Evolutionary conservation across 23 tunicate species (phyloP).

Genomic region (Halocynthia aurantium): DNA sequence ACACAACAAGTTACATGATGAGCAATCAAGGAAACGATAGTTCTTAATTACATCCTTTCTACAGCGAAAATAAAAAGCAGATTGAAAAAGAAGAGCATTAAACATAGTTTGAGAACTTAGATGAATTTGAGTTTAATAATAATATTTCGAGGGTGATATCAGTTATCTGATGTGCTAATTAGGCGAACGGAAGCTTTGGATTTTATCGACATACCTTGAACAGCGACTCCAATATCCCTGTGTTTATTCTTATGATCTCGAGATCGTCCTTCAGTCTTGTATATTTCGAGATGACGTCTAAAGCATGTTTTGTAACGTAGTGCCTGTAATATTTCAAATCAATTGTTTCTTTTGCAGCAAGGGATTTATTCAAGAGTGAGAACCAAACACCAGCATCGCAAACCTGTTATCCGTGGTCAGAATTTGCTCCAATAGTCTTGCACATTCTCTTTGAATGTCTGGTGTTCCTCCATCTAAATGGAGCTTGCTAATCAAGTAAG

Average conservation of each 20-base stretch:
- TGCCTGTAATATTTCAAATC: constrained; percentile 1
- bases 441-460: constrained; percentile 15
- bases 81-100: too few species aligned
- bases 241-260: constrained; percentile 18
- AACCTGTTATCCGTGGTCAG: constrained; percentile 29
- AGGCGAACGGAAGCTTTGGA: too few species aligned
- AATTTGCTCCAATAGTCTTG: constrained; percentile 15
- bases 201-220: constrained; percentile 8
- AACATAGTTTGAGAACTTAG: too few species aligned
- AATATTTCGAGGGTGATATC: too few species aligned
- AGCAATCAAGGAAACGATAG: too few species aligned
- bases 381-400: not conserved
- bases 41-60: too few species aligned
- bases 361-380: not conserved
- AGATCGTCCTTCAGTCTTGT: constrained; percentile 17
- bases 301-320: constrained; percentile 14
- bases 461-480: constrained; percentile 5
- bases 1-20: too few species aligned
- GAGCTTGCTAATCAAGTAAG: not conserved
- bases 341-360: not conserved
- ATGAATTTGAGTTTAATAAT: too few species aligned
- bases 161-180: too few species aligned
- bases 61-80: too few species aligned
- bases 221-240: constrained; percentile 14
- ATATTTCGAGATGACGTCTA: constrained; percentile 15